Evolutionary conservation across 2,113 vertebrate species (phyloP), one percentile per base, ranked within the genome.

Genomic region (Corydoras sp.): DNA sequence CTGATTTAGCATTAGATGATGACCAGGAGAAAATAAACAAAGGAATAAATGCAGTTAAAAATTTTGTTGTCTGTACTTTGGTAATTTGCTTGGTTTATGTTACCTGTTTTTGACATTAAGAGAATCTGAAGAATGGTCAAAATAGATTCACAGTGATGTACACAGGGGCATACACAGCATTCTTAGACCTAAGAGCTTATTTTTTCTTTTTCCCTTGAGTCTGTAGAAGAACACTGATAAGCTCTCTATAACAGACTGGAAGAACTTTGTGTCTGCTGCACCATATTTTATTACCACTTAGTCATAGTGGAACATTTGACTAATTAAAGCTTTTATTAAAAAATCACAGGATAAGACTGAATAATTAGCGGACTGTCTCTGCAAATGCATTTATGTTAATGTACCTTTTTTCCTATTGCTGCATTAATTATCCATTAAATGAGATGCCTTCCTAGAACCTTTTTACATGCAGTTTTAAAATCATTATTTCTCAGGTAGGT

Each of bases 281-380:
- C 35, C 35, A 54, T n/a, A 10, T 29, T 54, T 53, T 51, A 66
- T 55, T 32, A 32, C 49, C 43, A 53, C 12, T 53, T 53, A 50
- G 62, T 50, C 48, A 13, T 18, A 10, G 3, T 32, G 53, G 30
- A 66, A 54, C 64, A 13, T 51, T 54, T n/a, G 6, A 54, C 64
- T 54, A 66, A 54, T 66, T 66, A 66, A 50, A 24, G 10, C 48
- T 48, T 4, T 62, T 53, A 53, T 24, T 66, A 53, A 14, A 53
- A 53, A 14, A 65, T 10, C 53, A 29, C 30, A 66, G 30, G 48
- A 65, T 31, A 8, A 14, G 64, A 32, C 10, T 35, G 29, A 66
- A 31, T 55, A 55, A 24, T 50, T 55, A 54, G 9, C 51, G 11
- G 29, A 8, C 14, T 3, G n/a, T 9, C 49, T 64, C 15, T 32